phyloP scores from a whole-genome alignment of 2,888 invertebrate genomes.

The Ormyrus labotus region DNA sequence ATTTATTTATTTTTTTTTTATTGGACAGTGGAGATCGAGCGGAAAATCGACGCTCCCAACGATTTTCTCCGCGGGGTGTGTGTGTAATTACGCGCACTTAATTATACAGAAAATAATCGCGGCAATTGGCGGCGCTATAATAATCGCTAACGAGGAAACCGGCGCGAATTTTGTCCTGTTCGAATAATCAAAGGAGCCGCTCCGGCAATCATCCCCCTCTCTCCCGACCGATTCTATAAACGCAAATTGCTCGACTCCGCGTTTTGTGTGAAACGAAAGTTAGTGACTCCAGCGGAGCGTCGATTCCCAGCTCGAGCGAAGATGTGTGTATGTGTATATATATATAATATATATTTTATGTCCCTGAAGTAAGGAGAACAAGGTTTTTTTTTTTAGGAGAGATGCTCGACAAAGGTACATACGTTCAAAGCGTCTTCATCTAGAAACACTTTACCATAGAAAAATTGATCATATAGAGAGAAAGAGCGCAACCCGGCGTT shows the following conservation, averaged over 20 bases:
- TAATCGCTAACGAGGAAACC: conserved; percentile 1
- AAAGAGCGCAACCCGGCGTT: conserved; percentile 65
- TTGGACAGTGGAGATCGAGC: conserved; percentile 54
- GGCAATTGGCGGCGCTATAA: neutral
- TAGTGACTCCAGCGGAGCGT: conserved; percentile 11
- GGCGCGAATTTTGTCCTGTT: neutral
- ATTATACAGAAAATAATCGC: too few species aligned
- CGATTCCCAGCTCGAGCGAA: conserved; percentile 47
- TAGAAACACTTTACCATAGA: conserved; percentile 64
- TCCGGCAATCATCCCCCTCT: too few species aligned
- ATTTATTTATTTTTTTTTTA: conserved; percentile 32
- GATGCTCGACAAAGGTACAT: conserved; percentile 57
- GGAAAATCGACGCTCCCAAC: conserved; percentile 42
- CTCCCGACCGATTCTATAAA: too few species aligned
- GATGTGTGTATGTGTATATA: conserved; percentile 42
- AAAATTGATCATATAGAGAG: conserved; percentile 65
- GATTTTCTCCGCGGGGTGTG: neutral
- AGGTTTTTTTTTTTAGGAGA: conserved; percentile 55
- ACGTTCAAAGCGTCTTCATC: conserved; percentile 66
- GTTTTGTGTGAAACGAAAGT: too few species aligned
- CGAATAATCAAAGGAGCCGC: neutral
- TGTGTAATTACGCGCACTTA: too few species aligned
- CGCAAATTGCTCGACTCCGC: too few species aligned
- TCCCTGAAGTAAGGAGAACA: conserved; percentile 54
- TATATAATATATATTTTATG: conserved; percentile 43